Conservation (phyloP, 2,888 invertebrate genomes). For the Proisotoma minuta region DNA sequence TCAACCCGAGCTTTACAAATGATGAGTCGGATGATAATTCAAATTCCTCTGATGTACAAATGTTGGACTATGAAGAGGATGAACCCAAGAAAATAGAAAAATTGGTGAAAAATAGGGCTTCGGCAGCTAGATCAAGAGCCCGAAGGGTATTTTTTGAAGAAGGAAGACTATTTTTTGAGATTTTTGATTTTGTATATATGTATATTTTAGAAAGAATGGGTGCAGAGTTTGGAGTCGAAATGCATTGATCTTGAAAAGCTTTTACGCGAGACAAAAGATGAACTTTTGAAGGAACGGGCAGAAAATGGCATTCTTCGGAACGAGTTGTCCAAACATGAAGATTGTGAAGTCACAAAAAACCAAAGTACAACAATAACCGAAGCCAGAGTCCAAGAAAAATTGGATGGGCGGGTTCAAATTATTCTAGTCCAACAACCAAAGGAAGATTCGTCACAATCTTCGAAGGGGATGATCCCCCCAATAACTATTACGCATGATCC, state of each 20-base stretch:
- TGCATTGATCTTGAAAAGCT: conserved; percentile 30
- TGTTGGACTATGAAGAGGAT: background rate
- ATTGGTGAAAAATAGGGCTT: conserved; percentile 50
- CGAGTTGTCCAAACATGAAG: conserved; percentile 29
- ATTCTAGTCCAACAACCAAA: background rate
- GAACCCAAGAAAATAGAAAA: conserved; percentile 32
- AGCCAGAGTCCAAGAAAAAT: background rate
- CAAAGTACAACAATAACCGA: background rate
- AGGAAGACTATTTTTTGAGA: background rate
- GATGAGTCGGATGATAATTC: background rate
- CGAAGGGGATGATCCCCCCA: no score
- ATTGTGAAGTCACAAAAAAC: conserved; percentile 25
- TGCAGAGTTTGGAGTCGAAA: conserved; percentile 36
- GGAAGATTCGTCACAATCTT: background rate
- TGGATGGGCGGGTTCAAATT: background rate
- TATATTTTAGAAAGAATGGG: conserved; percentile 42
- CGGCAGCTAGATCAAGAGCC: conserved; percentile 55
- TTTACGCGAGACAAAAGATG: conserved; percentile 32
- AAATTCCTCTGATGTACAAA: background rate
- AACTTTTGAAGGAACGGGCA: conserved; percentile 22
- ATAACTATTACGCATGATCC: background rate
- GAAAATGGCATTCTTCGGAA: conserved; percentile 36
- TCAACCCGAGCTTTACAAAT: background rate
- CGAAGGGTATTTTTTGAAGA: conserved; percentile 51
- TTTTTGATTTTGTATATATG: background rate